phyloP scores from a whole-genome alignment of 2,113 vertebrate species.

The Dendrocopos noguchii region DNA sequence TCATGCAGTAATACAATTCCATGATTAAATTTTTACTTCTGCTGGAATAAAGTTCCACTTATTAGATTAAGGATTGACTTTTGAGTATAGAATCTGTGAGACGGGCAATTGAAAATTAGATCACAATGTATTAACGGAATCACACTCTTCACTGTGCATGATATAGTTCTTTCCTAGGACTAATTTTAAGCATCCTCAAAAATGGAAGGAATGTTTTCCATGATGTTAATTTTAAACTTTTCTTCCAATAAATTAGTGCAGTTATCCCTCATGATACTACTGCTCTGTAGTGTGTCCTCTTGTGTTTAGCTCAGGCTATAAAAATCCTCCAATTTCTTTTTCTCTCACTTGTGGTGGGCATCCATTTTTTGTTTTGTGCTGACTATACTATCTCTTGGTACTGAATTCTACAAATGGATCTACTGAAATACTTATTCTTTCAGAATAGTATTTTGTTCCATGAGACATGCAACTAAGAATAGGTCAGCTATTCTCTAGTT shows the following conservation, averaged over 20 bases:
- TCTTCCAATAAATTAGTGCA: background rate
- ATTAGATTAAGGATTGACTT: background rate
- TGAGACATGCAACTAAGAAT: background rate
- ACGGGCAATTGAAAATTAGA: background rate
- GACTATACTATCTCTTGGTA: background rate
- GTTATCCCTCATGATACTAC: background rate
- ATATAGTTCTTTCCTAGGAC: background rate
- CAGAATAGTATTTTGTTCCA: background rate
- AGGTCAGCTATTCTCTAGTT: background rate
- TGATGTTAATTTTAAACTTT: background rate
- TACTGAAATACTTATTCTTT: background rate
- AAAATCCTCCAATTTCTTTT: background rate
- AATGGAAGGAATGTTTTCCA: background rate
- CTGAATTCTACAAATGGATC: background rate
- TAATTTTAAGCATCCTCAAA: background rate
- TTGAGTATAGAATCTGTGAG: background rate
- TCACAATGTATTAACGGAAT: background rate
- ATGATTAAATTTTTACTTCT: background rate
- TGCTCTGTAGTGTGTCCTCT: background rate
- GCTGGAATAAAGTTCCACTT: background rate
- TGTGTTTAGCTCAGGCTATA: background rate
- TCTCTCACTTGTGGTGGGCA: background rate
- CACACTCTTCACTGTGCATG: background rate
- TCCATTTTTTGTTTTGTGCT: background rate
- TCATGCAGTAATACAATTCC: background rate